These are phyloP conservation scores for Psittacula echo DNA, from an alignment of 2,797 vertebrate genomes.

Conservation along the genomic window DNA sequence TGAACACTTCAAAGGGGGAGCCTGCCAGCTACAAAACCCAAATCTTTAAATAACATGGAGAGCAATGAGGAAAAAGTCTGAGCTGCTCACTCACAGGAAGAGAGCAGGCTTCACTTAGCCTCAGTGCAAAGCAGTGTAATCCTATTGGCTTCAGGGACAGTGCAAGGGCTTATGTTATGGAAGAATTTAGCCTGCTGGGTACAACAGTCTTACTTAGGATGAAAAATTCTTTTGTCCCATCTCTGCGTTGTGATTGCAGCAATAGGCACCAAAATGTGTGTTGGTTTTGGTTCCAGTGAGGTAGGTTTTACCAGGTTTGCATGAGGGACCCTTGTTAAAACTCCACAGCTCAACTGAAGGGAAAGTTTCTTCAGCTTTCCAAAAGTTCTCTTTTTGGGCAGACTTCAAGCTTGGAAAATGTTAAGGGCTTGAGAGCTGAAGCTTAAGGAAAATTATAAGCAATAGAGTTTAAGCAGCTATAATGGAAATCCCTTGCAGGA, in stretches of 20 bases:
- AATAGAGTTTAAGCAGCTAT: background rate
- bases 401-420: background rate
- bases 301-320: background rate
- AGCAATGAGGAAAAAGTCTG: background rate
- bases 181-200: background rate
- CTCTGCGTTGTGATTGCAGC: background rate
- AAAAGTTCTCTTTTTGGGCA: background rate
- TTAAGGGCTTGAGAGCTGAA: background rate
- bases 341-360: background rate
- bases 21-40: background rate
- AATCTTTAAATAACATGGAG: background rate
- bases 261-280: background rate
- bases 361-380: background rate
- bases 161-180: background rate
- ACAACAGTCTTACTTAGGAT: background rate
- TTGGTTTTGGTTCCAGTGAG: slow-evolving; percentile 5
- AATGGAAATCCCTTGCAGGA: background rate
- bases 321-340: slow-evolving; percentile 30
- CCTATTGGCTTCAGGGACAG: rapidly evolving
- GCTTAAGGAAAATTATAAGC: background rate
- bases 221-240: slow-evolving; percentile 38
- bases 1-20: slow-evolving; percentile 1
- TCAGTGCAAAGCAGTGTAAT: background rate
- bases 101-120: background rate
- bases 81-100: rapidly evolving